Evolutionary conservation across 2,888 invertebrate genomes (phyloP).

Genomic region (Actias luna): DNA sequence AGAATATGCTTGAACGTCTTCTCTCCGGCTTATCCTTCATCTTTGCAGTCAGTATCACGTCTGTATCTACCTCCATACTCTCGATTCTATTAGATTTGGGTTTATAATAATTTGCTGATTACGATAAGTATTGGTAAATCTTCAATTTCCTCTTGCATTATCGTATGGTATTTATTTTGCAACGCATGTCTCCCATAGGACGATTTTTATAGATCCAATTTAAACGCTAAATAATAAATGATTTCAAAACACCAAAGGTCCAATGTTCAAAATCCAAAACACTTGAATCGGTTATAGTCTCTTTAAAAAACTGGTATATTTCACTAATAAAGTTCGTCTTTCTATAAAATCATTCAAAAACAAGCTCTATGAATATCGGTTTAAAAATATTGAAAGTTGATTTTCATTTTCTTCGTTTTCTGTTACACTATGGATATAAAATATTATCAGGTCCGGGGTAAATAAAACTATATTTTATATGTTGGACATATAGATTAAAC

Average conservation of each 20-base stretch:
- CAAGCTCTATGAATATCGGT: background rate
- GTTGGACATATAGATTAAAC: no score
- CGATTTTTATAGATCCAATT: background rate
- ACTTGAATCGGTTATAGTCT: background rate
- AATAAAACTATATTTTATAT: background rate
- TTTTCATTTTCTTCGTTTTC: background rate
- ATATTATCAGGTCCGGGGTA: background rate
- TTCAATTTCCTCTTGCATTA: background rate
- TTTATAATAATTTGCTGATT: background rate
- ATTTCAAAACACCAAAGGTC: background rate
- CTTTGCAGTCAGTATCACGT: conserved; percentile 42
- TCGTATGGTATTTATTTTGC: background rate
- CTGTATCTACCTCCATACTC: conserved; percentile 53
- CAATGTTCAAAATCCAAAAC: background rate
- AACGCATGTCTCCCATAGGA: background rate
- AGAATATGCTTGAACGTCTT: conserved; percentile 66
- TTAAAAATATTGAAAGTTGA: background rate
- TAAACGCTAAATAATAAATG: background rate
- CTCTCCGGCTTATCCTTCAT: conserved; percentile 54
- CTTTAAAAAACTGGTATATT: background rate
- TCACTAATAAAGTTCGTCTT: background rate
- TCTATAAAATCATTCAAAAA: background rate
- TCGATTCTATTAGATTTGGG: background rate
- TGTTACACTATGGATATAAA: background rate
- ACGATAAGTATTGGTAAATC: background rate